Percentiles rank a stretch among this genome's conserved stretches.
These are phyloP conservation scores for Selene dorsalis DNA, from an alignment of 2,797 vertebrate species.

Conservation along the genomic window DNA sequence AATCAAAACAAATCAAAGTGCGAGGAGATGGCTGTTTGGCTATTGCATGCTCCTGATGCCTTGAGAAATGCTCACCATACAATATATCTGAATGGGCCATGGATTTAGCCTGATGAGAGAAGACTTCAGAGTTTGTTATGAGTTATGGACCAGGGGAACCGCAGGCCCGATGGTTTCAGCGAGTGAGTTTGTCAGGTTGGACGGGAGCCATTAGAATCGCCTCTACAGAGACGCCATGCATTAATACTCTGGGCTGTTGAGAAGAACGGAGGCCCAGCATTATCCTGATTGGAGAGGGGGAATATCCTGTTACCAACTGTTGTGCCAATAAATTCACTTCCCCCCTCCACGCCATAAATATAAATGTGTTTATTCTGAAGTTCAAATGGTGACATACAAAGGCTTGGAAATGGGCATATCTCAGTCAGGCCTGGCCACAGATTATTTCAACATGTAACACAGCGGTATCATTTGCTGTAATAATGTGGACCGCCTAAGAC, in stretches of 20 bases:
- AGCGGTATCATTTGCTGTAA: slow-evolving; percentile 61
- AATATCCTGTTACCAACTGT: slow-evolving; percentile 70
- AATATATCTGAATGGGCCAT: slow-evolving; percentile 61
- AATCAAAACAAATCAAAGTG: slow-evolving; percentile 79
- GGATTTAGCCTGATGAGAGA: slow-evolving; percentile 77
- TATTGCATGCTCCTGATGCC: slow-evolving; percentile 64
- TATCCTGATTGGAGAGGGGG: slow-evolving; percentile 68
- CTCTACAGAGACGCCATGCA: slow-evolving; percentile 70
- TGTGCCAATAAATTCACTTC: slow-evolving; percentile 73
- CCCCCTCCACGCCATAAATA: slow-evolving; percentile 62
- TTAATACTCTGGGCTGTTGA: slow-evolving; percentile 73
- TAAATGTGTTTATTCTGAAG: slow-evolving; percentile 70
- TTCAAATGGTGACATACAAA: slow-evolving; percentile 66
- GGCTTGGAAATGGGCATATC: slow-evolving; percentile 53
- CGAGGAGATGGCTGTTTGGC: slow-evolving; percentile 73
- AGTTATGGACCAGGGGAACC: slow-evolving; percentile 77
- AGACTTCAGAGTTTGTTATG: slow-evolving; percentile 79
- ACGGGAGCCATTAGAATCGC: slow-evolving; percentile 73
- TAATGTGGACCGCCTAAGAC: slow-evolving; percentile 45
- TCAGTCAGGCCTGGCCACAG: slow-evolving; percentile 58
- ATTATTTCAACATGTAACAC: slow-evolving; percentile 64
- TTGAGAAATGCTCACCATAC: slow-evolving; percentile 70
- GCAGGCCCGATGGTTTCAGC: slow-evolving; percentile 72
- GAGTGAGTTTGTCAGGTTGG: slow-evolving; percentile 78
- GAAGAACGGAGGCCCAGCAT: slow-evolving; percentile 63